These are phyloP conservation scores for Leptodactylus fallax DNA, from an alignment of 2,797 vertebrate genomes.

Conservation along the genomic window DNA sequence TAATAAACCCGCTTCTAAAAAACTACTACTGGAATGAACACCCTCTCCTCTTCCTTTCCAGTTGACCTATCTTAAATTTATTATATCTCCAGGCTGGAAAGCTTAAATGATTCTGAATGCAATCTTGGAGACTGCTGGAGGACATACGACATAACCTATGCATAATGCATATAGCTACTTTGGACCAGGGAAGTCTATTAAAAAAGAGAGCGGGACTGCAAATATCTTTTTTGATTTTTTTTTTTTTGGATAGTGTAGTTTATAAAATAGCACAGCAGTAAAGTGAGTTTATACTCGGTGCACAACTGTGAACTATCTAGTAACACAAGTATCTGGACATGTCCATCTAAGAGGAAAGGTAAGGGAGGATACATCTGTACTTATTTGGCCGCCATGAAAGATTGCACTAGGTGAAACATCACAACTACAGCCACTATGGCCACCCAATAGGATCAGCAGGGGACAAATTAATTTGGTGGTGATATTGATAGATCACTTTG, in stretches of 20 bases:
- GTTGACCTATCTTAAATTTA: conserved; percentile 37
- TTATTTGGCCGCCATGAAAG: no score
- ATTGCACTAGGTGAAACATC: no score
- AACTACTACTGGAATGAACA: neutral
- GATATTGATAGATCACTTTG: no score
- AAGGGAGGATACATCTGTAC: no score
- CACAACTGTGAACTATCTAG: no score
- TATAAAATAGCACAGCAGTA: neutral
- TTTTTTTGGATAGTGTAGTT: neutral
- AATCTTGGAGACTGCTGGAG: conserved; percentile 17
- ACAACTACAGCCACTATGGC: no score
- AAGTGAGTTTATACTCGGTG: neutral
- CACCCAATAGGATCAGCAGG: no score
- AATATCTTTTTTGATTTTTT: neutral
- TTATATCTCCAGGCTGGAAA: conserved; percentile 25
- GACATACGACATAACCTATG: conserved; percentile 23
- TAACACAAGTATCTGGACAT: no score
- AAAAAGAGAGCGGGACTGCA: neutral
- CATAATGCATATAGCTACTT: conserved; percentile 31
- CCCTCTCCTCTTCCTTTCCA: neutral
- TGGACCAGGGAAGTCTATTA: conserved; percentile 3
- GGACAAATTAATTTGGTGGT: no score
- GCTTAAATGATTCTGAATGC: conserved; percentile 33
- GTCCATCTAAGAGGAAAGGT: no score
- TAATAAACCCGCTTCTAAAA: neutral